phyloP scores from a whole-genome alignment of 2,797 vertebrate genomes.

The Peromyscus attwateri region DNA sequence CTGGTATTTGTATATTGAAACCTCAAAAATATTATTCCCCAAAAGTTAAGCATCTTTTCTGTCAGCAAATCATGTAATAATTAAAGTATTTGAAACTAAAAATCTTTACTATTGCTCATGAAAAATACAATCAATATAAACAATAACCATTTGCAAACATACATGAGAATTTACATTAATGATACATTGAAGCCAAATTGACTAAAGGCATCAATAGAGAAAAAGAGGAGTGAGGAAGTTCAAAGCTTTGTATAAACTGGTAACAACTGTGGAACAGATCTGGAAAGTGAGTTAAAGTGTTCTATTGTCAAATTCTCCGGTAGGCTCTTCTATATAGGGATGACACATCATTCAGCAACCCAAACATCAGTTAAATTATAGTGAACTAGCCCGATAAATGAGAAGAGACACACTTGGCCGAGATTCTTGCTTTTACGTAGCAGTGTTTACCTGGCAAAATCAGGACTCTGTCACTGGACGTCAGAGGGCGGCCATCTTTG shows the following conservation, averaged over 20 bases:
- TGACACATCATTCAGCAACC: not conserved
- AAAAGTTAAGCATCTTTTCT: not conserved
- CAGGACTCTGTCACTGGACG: constrained; percentile 93
- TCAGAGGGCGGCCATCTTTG: constrained; percentile 93
- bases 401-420: not conserved
- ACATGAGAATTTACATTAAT: constrained; percentile 33
- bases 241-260: not conserved
- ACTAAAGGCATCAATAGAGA: not conserved
- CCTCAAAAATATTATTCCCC: constrained; percentile 51
- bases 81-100: constrained; percentile 53
- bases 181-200: constrained; percentile 25
- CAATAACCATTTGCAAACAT: not conserved
- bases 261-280: not conserved
- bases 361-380: not conserved
- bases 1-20: constrained; percentile 12
- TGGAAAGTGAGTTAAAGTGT: not conserved
- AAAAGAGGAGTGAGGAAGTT: not conserved
- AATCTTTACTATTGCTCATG: not conserved
- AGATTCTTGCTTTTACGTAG: not conserved
- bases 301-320: not conserved
- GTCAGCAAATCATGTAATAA: constrained; percentile 4
- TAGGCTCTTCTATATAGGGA: not conserved
- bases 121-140: not conserved
- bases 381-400: not conserved
- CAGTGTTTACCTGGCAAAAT: constrained; percentile 93